These are phyloP conservation scores for Aplysina aerophoba DNA, from an alignment of 37 sponge, comb jelly and placozoan genomes.

Conservation along the genomic window DNA sequence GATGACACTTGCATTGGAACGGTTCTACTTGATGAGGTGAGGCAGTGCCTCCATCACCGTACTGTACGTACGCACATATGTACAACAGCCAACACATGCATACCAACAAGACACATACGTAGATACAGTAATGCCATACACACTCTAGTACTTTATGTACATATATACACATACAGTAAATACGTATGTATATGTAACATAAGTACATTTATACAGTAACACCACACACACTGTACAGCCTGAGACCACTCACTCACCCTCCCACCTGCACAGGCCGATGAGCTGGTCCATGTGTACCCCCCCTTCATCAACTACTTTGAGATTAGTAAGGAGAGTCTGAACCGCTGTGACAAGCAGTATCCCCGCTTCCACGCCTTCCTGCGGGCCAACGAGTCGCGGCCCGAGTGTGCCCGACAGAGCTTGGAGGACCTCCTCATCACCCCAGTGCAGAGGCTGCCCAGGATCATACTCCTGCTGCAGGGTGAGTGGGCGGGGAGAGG, in stretches of 20 bases:
- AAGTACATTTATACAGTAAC: too few species aligned
- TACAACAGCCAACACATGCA: too few species aligned
- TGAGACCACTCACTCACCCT: not conserved
- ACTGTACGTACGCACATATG: not conserved
- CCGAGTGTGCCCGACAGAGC: constrained; percentile 86
- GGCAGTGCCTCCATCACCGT: not conserved
- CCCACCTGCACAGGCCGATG: constrained; percentile 85
- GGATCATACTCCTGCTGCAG: constrained; percentile 87
- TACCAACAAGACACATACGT: too few species aligned
- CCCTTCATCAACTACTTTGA: constrained; percentile 93
- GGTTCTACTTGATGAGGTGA: constrained; percentile 19
- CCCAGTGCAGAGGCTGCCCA: constrained; percentile 89
- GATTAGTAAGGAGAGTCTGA: constrained; percentile 75
- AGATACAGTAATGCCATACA: too few species aligned
- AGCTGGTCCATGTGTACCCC: constrained; percentile 77
- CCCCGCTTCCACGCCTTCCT: constrained; percentile 93
- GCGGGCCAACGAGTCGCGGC: constrained; percentile 74
- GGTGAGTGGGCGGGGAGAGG: constrained; percentile 44
- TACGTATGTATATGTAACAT: constrained; percentile 6
- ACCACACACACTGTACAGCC: too few species aligned
- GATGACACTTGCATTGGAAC: constrained; percentile 23
- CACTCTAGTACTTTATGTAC: too few species aligned
- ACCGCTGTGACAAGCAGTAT: constrained; percentile 76
- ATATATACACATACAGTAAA: too few species aligned
- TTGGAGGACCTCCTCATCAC: constrained; percentile 86